Conservation (phyloP, 2,888 invertebrate genomes). For the Prosapia bicincta region DNA sequence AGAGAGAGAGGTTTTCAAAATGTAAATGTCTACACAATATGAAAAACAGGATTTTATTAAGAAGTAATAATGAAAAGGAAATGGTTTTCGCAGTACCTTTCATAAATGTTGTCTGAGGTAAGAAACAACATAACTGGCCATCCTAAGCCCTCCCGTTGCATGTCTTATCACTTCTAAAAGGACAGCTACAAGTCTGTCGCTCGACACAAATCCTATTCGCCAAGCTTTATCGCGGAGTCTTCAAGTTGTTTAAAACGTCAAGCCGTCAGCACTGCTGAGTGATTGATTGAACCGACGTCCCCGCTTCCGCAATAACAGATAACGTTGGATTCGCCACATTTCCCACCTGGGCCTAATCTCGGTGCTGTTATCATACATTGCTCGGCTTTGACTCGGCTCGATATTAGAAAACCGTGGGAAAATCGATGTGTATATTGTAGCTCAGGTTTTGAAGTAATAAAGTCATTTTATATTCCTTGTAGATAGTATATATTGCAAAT, state of each 20-base stretch:
- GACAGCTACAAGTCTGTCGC: background rate
- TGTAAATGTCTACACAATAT: no score
- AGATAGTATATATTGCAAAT: no score
- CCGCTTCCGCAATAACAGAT: background rate
- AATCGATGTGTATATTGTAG: background rate
- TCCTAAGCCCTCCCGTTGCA: background rate
- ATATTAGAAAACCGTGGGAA: background rate
- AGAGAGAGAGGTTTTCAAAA: no score
- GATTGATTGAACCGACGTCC: background rate
- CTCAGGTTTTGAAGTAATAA: background rate
- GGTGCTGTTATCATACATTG: background rate
- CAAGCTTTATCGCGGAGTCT: background rate
- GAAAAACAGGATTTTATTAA: no score
- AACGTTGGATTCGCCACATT: background rate
- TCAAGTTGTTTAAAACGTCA: background rate
- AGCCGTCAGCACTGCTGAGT: background rate
- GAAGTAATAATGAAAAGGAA: no score
- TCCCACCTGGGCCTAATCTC: background rate
- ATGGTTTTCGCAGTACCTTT: no score
- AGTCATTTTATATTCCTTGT: no score
- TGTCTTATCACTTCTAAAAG: background rate
- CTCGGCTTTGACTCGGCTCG: background rate
- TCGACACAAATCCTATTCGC: background rate
- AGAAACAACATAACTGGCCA: background rate
- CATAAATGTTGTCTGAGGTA: background rate